These are phyloP conservation scores for Byasa hedistus DNA, from an alignment of 2,888 invertebrate species.

Conservation along the genomic window DNA sequence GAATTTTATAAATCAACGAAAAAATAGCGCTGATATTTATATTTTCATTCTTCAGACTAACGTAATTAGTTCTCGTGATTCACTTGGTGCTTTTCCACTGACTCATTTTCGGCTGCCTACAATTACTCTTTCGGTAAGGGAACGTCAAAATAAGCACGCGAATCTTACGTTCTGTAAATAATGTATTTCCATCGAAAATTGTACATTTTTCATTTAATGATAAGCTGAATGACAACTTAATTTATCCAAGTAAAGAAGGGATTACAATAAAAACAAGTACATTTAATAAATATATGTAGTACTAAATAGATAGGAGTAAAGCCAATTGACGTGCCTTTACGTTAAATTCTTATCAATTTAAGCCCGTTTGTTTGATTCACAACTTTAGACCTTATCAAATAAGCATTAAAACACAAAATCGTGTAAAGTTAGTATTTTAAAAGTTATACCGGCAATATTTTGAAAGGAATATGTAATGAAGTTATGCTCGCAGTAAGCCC, in stretches of 20 bases:
- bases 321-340: slow-evolving; percentile 14
- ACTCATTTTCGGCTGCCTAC: slow-evolving; percentile 2
- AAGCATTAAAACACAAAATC: not conserved
- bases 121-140: slow-evolving; percentile 5
- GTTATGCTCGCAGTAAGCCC: slow-evolving; percentile 23
- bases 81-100: slow-evolving; percentile 15
- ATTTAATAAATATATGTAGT: not conserved
- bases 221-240: too few species aligned
- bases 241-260: too few species aligned
- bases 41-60: too few species aligned
- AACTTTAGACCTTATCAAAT: slow-evolving; percentile 1
- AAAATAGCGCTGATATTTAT: too few species aligned
- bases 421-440: not conserved
- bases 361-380: not conserved
- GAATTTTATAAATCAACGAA: too few species aligned
- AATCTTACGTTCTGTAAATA: too few species aligned
- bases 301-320: slow-evolving; percentile 4
- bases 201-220: too few species aligned
- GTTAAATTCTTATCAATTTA: slow-evolving; percentile 18
- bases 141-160: not conserved
- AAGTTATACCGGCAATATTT: slow-evolving; percentile 16
- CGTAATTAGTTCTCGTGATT: slow-evolving; percentile 4
- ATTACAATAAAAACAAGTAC: too few species aligned
- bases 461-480: slow-evolving; percentile 26
- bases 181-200: too few species aligned